Percentiles rank a stretch among this genome's conserved stretches.
Conservation (phyloP, 2,113 vertebrate species). For the Nibea albiflora region DNA sequence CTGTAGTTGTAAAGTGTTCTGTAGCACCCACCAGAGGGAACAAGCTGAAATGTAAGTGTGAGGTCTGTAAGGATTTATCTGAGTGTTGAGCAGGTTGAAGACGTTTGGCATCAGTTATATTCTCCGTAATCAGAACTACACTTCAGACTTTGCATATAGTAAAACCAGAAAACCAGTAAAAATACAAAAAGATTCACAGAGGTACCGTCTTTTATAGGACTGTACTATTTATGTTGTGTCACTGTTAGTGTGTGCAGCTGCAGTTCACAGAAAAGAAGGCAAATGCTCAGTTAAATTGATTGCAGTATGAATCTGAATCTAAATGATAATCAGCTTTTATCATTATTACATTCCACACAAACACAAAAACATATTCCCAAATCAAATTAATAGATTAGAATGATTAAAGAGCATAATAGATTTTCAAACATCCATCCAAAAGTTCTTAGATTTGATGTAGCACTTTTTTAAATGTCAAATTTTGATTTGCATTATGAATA, state of each 20-base stretch:
- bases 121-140: conserved; percentile 4
- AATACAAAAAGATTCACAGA: not conserved
- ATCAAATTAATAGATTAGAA: not conserved
- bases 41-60: not conserved
- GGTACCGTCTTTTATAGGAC: not conserved
- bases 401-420: no score
- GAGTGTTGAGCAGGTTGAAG: not conserved
- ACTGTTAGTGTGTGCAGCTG: not conserved
- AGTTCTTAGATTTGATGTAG: not conserved
- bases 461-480: not conserved
- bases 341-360: not conserved
- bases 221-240: no score
- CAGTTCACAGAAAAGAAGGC: not conserved
- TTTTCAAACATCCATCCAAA: not conserved
- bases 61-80: not conserved
- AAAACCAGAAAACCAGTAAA: not conserved
- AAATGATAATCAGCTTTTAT: not conserved
- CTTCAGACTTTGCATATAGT: not conserved
- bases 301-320: not conserved
- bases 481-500: not conserved
- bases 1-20: conserved; percentile 9
- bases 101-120: not conserved
- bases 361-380: not conserved
- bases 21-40: not conserved
- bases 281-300: not conserved